Percentiles rank a stretch among this genome's conserved stretches.
These are phyloP conservation scores for Silurus aristotelis DNA, from an alignment of 2,797 vertebrate species.

Conservation along the genomic window DNA sequence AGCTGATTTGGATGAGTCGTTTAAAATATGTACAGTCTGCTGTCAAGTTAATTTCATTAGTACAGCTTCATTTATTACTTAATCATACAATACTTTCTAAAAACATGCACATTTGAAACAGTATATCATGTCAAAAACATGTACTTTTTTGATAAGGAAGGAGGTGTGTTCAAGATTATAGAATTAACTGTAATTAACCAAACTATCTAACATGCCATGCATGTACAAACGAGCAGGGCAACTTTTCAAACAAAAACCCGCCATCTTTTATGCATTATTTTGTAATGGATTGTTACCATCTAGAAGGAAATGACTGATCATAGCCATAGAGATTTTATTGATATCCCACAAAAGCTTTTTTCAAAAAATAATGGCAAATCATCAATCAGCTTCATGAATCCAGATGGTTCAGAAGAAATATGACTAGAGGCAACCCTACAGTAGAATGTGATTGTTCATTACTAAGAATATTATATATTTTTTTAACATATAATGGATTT, in stretches of 20 bases:
- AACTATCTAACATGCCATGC: background rate
- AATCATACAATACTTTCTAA: background rate
- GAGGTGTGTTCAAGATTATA: background rate
- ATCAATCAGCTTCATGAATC: constrained; percentile 2
- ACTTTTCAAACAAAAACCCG: background rate
- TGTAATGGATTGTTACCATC: background rate
- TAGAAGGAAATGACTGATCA: background rate
- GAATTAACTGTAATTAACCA: background rate
- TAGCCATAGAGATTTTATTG: background rate
- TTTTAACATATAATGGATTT: background rate
- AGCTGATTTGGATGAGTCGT: background rate
- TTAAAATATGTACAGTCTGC: background rate
- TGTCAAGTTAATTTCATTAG: constrained; percentile 3
- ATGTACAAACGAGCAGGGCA: background rate
- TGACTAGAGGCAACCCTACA: background rate
- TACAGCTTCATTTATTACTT: background rate
- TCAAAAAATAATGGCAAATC: background rate
- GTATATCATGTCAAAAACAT: background rate
- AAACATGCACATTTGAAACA: background rate
- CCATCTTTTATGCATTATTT: background rate
- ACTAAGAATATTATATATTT: background rate
- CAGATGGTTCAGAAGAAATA: background rate
- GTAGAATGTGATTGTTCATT: constrained; percentile 8
- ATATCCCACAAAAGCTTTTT: background rate
- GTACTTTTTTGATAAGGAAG: no score